Base-by-base conservation (phyloP, 2,113 vertebrate genomes). In the Galbula dea region DNA sequence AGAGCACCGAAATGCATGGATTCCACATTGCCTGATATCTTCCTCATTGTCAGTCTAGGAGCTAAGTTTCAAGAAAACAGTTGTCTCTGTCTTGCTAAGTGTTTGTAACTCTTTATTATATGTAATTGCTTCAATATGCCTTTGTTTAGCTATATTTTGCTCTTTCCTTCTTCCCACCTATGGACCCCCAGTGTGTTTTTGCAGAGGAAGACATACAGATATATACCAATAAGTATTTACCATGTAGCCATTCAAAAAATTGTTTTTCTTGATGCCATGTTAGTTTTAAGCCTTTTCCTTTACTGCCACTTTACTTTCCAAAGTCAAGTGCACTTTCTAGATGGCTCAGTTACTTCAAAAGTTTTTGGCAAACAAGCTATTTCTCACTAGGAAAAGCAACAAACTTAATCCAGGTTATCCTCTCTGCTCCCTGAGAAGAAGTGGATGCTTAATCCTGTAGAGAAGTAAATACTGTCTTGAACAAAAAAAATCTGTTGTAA, bases 401-500 rank as follows among this genome's bases (percentile, higher is more conserved):
- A 93, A 76, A 46, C 48, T 83, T 94, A 94, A 87, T 93, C 95
- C 78, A 80, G 58, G 91, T 92, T 89, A 85, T 95, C 82, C 43
- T 58, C 12, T 55, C 29, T 83, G 87, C 61, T 89, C 84, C 63
- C 52, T 83, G 75, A 80, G 84, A 95, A 80, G 89, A 89, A 59
- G 59, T 63, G 26, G 51, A 43, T 83, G 41, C 52, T 67, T 95
- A 95, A 96, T 94, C 86, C 71, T 85, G 30, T 48, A 83, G 71
- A 89, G 58, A 41, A 89, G 58, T 87, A 92, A 87, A 93, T 45
- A 89, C 52, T 69, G 43, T 71, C 74, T 94, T 67, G 87, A 82
- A 82, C 90, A 95, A 54, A 54, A 30, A 92, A 83, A 73, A 90
- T 73, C 58, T 87, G 62, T 51, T 83, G 26, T 21, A 55, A 84